Evolutionary conservation across 2,888 invertebrate species (phyloP).

Genomic region (Germaria angustata): DNA sequence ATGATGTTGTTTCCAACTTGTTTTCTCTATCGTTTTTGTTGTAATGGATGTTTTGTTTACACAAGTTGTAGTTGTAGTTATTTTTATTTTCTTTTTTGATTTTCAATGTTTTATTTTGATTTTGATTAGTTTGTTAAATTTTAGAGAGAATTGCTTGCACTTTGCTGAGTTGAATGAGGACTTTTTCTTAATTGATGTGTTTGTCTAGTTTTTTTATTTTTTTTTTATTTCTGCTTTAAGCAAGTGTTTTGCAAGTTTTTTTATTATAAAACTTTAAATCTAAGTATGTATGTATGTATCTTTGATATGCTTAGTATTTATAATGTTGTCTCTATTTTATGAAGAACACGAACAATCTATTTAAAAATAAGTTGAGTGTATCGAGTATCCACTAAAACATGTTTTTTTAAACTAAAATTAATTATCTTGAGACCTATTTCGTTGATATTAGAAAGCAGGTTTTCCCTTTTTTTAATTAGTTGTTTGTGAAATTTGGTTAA

Average conservation of each 20-base stretch:
- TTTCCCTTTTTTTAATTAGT: background rate
- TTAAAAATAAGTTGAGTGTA: background rate
- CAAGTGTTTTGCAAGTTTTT: constrained; percentile 41
- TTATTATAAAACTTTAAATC: background rate
- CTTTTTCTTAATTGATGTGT: constrained; percentile 11
- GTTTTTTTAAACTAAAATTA: constrained; percentile 20
- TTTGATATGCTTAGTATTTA: too few species aligned
- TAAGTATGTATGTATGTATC: background rate
- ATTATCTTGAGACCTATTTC: background rate
- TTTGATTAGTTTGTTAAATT: constrained; percentile 14
- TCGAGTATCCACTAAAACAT: background rate
- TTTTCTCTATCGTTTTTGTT: constrained; percentile 24
- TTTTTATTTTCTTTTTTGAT: background rate
- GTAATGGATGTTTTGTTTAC: constrained; percentile 33
- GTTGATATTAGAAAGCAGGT: background rate
- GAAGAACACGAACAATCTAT: background rate
- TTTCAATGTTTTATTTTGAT: background rate
- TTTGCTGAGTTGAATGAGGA: background rate
- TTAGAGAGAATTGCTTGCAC: background rate
- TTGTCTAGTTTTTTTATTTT: background rate
- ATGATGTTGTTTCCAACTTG: constrained; percentile 14
- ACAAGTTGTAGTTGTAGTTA: constrained; percentile 37
- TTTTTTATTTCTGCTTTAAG: background rate
- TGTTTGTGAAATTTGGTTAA: background rate
- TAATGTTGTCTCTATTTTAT: background rate